Evolutionary conservation across 2,113 vertebrate genomes (phyloP).

Genomic region (Pomatorhinus ruficollis): DNA sequence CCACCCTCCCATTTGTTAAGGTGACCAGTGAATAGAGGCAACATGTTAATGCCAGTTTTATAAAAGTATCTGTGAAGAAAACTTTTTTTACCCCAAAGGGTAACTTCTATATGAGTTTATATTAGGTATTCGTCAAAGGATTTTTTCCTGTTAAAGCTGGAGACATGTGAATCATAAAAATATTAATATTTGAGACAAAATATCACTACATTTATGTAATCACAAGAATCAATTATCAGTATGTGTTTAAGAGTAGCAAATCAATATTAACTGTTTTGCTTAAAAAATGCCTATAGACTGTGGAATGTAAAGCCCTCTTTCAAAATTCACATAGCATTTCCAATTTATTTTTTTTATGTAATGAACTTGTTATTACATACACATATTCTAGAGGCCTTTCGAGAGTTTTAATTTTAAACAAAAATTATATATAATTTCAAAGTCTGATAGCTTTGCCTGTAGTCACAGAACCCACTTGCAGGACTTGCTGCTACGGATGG

Average conservation of each 20-base stretch:
- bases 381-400: background rate
- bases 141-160: background rate
- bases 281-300: background rate
- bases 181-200: background rate
- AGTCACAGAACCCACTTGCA: background rate
- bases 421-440: background rate
- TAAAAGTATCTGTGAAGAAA: background rate
- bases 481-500: background rate
- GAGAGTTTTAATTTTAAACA: slow-evolving; percentile 2
- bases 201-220: background rate
- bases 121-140: background rate
- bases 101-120: background rate
- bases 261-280: background rate
- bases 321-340: background rate
- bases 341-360: background rate
- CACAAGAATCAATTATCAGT: background rate
- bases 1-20: slow-evolving; percentile 13
- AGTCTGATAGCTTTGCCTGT: background rate
- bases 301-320: background rate
- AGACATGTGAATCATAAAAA: background rate
- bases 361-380: background rate
- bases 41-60: slow-evolving; percentile 35
- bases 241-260: background rate
- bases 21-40: background rate
- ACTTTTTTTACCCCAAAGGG: background rate